Base-by-base conservation (phyloP, 2,797 vertebrate genomes). In the Adelosebastes latens region DNA sequence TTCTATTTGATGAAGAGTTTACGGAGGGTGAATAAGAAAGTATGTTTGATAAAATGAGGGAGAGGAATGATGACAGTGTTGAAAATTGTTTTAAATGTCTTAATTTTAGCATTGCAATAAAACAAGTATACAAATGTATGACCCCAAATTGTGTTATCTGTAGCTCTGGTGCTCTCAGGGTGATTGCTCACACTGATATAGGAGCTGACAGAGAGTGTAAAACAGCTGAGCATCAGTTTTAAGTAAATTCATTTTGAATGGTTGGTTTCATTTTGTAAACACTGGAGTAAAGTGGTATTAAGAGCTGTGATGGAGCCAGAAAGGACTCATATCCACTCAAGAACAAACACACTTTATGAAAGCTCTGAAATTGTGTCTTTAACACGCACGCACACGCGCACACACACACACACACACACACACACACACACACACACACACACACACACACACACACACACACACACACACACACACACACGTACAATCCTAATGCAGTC, bases 1-100 rank as follows among this genome's bases (percentile, higher is more conserved):
- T 83, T 85, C 24, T 46, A 74, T 83, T 82, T 64, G 53, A 78
- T 53, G 80, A 68, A 32, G 34, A 65, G 60, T 61, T 53, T 81
- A 65, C 24, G 24, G 64, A 53, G 14, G 25, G 46, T 49, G 29
- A 78, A 77, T 42, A 24, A 73, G 63, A 58, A 66, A 74, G 24
- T 20, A 52, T 61, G 67, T 82, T 62, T 42, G 9, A 61, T 76
- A 8, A 79, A 86, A 67, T 53, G 32, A 69, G 64, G 65, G 22
- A 79, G 61, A 59, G 13, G 52, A 25, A 52, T 20, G 14, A 52
- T 34, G 59, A 63, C 36, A 61, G 8, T 59, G 6, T 75, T 62
- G 11, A 69, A 85, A 82, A 86, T 56, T 29, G 55, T 32, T 61
- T 85, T 76, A 70, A 63, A 61, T 60, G 11, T 69, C n/a, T 31